These are phyloP conservation scores for Busseola fusca DNA, from an alignment of 2,888 invertebrate genomes.

Conservation along the genomic window DNA sequence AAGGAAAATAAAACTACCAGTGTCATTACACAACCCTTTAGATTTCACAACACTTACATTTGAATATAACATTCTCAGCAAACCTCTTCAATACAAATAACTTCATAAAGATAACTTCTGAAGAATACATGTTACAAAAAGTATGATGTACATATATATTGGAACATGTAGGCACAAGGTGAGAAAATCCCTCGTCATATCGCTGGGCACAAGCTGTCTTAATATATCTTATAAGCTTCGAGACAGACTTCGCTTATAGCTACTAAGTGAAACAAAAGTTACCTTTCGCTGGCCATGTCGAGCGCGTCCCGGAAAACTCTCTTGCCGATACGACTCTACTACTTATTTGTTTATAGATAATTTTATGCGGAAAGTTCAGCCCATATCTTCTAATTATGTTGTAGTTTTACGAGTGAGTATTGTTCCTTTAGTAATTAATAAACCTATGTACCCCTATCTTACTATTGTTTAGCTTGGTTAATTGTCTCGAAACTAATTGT, in stretches of 20 bases:
- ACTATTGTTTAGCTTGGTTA: slow-evolving; percentile 12
- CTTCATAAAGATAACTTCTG: slow-evolving; percentile 26
- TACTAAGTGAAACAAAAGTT: slow-evolving; percentile 54
- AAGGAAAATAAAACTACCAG: neutral
- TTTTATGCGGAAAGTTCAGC: slow-evolving; percentile 28
- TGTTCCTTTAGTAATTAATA: slow-evolving; percentile 2
- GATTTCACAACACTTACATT: slow-evolving; percentile 4
- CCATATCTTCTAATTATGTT: slow-evolving; percentile 15
- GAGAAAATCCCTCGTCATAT: slow-evolving; percentile 50
- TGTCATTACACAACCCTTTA: neutral
- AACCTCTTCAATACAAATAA: slow-evolving; percentile 27
- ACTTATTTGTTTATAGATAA: slow-evolving; percentile 36
- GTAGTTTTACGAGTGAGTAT: slow-evolving; percentile 7
- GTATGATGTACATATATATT: slow-evolving; percentile 23
- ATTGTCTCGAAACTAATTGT: slow-evolving; percentile 23
- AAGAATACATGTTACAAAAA: slow-evolving; percentile 43
- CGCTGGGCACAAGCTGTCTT: slow-evolving; percentile 51
- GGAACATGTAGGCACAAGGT: slow-evolving; percentile 25
- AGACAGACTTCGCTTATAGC: slow-evolving; percentile 33
- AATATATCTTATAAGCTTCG: slow-evolving; percentile 53
- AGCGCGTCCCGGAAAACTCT: slow-evolving; percentile 29
- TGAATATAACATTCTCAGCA: slow-evolving; percentile 15
- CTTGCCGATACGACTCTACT: slow-evolving; percentile 25
- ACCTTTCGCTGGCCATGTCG: slow-evolving; percentile 36
- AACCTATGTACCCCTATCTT: neutral